Evolutionary conservation across 2,113 vertebrate genomes (phyloP).

Genomic region (Craseonycteris thonglongyai): DNA sequence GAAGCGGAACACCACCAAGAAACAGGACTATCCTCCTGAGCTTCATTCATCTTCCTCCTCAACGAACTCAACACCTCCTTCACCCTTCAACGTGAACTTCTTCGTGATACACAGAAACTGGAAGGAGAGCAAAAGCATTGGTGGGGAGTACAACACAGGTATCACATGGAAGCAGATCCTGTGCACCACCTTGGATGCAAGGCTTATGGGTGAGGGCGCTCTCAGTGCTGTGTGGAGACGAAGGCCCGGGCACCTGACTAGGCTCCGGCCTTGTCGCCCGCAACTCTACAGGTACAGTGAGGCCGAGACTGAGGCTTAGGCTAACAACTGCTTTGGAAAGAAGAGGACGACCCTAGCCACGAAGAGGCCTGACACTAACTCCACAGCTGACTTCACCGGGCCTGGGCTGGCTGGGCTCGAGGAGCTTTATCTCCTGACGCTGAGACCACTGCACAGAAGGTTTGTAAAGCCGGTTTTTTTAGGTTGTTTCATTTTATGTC

Average conservation of each 20-base stretch:
- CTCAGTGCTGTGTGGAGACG: constrained; percentile 87
- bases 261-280: constrained; percentile 90
- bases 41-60: constrained; percentile 90
- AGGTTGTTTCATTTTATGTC: not conserved
- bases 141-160: not conserved
- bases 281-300: constrained; percentile 87
- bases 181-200: fast-evolving
- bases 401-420: constrained; percentile 34
- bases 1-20: constrained; percentile 90
- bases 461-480: not conserved
- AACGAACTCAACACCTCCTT: constrained; percentile 91
- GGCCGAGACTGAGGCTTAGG: constrained; percentile 67
- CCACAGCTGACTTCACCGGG: constrained; percentile 41
- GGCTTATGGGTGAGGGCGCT: too few relatives aligned
- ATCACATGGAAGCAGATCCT: not conserved
- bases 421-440: constrained; percentile 34
- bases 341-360: constrained; percentile 80
- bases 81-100: constrained; percentile 87
- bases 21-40: constrained; percentile 91
- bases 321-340: too few relatives aligned
- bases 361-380: constrained; percentile 86
- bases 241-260: constrained; percentile 83
- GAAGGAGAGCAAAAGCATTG: constrained; percentile 89
- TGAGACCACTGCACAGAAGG: constrained; percentile 68
- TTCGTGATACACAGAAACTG: constrained; percentile 91